Evolutionary conservation across 1,140 invertebrate genomes (phyloP), one percentile per base, ranked within the genome.

Genomic region (Nylanderia fulva): DNA sequence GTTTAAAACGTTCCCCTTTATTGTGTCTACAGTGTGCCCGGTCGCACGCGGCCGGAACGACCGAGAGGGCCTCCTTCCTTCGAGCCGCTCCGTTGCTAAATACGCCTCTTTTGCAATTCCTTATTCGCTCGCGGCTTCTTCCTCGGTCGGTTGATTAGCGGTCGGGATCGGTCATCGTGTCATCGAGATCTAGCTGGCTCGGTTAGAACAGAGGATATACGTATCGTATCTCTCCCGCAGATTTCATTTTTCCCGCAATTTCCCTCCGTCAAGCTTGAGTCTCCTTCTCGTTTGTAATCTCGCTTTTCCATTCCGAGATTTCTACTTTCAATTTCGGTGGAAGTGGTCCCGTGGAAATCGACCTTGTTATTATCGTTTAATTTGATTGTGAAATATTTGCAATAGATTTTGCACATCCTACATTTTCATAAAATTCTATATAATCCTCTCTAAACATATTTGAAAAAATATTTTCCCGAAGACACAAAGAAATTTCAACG

Each of bases 1-100:
- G 90, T 92, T 93, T 91, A 80, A 88, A 93, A 91, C 89, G 82
- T 90, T 90, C 89, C 89, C 90, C 88, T 92, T 92, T 93, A 93
- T 92, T 93, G 88, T 91, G 86, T 91, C 89, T 91, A 91, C 87
- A 89, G 89, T 89, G 86, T 90, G 87, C 79, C 86, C 88, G 87
- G 88, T 89, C 88, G 86, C 85, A 89, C 87, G 87, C 88, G 84
- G 88, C 87, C 85, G 88, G 85, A 89, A 89, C 87, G 72, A 52
- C 39, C 87, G 58, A 48, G 58, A 69, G 54, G 56, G 29, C 87
- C 69, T 42, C 39, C 42, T 68, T 54, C 27, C 52, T 58, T 36
- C 69, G 24, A 21, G 29, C 11, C 29, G 56, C 58, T 63, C n/a
- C n/a, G 39, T 80, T 85, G 54, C 71, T 88, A 88, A 88, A 88